Base-by-base conservation (phyloP, 2,888 invertebrate species). In the Synanthedon andrenaeformis region DNA sequence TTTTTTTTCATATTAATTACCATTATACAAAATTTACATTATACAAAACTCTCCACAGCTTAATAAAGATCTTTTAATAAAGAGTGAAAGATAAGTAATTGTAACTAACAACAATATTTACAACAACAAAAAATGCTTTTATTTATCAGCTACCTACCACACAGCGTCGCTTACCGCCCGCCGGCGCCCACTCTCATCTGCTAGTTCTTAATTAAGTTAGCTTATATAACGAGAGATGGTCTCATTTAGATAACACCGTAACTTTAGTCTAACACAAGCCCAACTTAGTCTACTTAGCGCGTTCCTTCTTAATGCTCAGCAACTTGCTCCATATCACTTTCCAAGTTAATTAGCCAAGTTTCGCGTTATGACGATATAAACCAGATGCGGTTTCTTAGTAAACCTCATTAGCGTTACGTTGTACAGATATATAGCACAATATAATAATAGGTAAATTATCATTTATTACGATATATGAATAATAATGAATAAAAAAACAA, bases 161-260 rank as follows among this genome's bases (percentile, higher is more conserved):
- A 58, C 17, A 45, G 51, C 53, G 14, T 41, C 41, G 12, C 23
- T 41, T 55, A 66, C 79, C 76, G 67, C 79, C 79, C 83, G 76
- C 71, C 77, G 79, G 79, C 86, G 76, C 85, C 85, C 82, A 80
- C 81, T 84, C 86, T 84, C 87, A 86, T 87, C 88, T 83, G 80
- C 81, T 81, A 86, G 79, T 87, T 88, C 88, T 88, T 88, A 88
- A 88, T 88, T 88, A 88, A 88, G 86, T 88, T 87, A 88, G 88
- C 86, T 88, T 88, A 88, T 85, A 86, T 88, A 88, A 88, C 88
- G 86, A 85, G 85, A 87, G 88, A 88, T 87, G 88, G 82, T 84
- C 88, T 88, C 88, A 88, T 88, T 87, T 87, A 88, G 88, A 88
- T 88, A 88, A 87, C 82, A 77, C 83, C 78, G 82, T 83, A 86